phyloP scores from a whole-genome alignment of 2,797 vertebrate genomes.

The Vipera ursinii region DNA sequence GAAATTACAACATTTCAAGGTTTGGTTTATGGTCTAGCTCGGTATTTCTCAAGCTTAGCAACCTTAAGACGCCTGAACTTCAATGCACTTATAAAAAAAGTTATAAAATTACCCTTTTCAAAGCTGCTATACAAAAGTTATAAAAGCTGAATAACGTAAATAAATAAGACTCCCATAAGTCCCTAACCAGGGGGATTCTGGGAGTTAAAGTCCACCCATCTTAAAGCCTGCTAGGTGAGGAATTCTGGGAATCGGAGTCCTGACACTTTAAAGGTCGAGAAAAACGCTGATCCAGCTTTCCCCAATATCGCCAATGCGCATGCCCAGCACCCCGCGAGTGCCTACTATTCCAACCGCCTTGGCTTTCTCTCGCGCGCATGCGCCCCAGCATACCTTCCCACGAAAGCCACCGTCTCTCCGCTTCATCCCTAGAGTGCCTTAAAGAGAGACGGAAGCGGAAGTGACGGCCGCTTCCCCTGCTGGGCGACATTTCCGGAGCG shows the following conservation, averaged over 20 bases:
- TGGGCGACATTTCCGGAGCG: background rate
- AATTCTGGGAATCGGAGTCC: background rate
- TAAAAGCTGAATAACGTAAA: background rate
- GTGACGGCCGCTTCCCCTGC: background rate
- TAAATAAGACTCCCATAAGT: background rate
- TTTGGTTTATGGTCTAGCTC: background rate
- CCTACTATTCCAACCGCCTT: fast-evolving
- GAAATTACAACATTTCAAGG: background rate
- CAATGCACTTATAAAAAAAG: background rate
- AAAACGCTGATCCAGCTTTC: background rate
- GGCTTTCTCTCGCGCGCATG: background rate
- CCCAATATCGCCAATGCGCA: background rate
- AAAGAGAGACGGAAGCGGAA: background rate
- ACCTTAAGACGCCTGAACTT: background rate
- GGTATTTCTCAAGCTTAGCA: background rate
- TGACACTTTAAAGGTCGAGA: background rate
- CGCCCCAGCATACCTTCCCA: background rate
- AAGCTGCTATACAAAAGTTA: background rate
- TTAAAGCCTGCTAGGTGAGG: background rate
- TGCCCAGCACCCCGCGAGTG: background rate
- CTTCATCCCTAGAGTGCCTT: background rate
- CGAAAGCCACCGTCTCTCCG: background rate
- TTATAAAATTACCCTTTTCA: too few relatives aligned
- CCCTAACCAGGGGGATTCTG: background rate
- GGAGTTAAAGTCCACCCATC: background rate